A percentile compares a stretch with the other conserved stretches of the same genome.
Evolutionary conservation across 1,140 invertebrate species (phyloP).

Genomic region (Eumeta japonica): DNA sequence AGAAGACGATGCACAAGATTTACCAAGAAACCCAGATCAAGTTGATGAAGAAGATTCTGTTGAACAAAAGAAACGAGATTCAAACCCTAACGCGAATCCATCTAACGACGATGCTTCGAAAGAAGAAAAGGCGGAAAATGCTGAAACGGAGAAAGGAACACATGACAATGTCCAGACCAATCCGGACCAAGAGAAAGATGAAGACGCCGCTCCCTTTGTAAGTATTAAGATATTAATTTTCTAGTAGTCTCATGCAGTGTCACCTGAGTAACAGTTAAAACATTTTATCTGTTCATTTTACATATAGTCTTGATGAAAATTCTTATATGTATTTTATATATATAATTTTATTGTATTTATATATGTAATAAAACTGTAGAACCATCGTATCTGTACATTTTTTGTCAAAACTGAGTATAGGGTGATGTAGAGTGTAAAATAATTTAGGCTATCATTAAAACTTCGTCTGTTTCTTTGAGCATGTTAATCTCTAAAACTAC

Average conservation of each 20-base stretch:
- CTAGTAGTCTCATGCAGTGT: neutral
- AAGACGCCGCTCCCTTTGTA: constrained; percentile 60
- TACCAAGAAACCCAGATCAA: constrained; percentile 39
- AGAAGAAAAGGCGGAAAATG: constrained; percentile 49
- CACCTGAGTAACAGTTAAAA: no score
- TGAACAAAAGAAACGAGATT: constrained; percentile 72
- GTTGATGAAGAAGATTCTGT: constrained; percentile 58
- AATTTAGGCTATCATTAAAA: no score
- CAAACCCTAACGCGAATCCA: constrained; percentile 55
- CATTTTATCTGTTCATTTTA: no score
- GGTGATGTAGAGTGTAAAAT: no score
- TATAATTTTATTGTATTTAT: no score
- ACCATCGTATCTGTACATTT: no score
- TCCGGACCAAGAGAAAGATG: constrained; percentile 59
- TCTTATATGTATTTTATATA: no score
- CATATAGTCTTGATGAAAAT: no score
- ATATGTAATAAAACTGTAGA: no score
- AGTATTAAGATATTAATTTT: constrained; percentile 14
- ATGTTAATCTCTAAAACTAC: no score
- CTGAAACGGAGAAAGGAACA: constrained; percentile 42
- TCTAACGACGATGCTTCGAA: constrained; percentile 60
- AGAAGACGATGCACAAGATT: constrained; percentile 29
- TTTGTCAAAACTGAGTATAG: no score
- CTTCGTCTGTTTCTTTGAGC: no score
- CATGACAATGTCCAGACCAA: constrained; percentile 60